These are phyloP conservation scores for Micrasema longulum DNA, from an alignment of 1,140 invertebrate species.

Conservation along the genomic window DNA sequence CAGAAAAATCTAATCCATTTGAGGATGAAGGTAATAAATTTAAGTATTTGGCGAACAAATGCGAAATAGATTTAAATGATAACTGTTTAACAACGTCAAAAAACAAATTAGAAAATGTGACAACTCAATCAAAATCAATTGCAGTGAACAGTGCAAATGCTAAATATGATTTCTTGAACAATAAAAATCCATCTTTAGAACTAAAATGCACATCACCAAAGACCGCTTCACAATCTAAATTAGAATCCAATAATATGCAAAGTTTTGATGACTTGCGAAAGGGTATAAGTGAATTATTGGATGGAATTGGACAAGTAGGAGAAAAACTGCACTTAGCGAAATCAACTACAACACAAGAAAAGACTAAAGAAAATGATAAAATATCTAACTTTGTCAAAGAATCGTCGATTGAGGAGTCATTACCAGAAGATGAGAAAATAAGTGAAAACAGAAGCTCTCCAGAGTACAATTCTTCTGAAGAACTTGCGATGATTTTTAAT, in stretches of 20 bases:
- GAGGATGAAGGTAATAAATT: conserved; percentile 60
- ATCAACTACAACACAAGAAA: conserved; percentile 47
- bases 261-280: conserved; percentile 67
- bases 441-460: conserved; percentile 64
- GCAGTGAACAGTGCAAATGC: not conserved
- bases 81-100: not conserved
- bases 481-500: conserved; percentile 71
- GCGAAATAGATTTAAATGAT: conserved; percentile 49
- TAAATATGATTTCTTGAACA: conserved; percentile 18
- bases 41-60: conserved; percentile 52
- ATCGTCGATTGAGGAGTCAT: conserved; percentile 57
- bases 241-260: conserved; percentile 65
- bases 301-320: conserved; percentile 65
- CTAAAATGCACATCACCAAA: conserved; percentile 18
- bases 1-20: conserved; percentile 60
- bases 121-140: conserved; percentile 17
- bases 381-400: conserved; percentile 59
- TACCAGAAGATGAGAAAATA: conserved; percentile 38
- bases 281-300: conserved; percentile 66
- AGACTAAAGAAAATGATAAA: conserved; percentile 3
- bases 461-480: conserved; percentile 73
- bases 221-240: conserved; percentile 48
- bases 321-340: conserved; percentile 64
- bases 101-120: conserved; percentile 12
- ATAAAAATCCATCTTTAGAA: conserved; percentile 21